A percentile compares a stretch with the other conserved stretches of the same genome.
These are phyloP conservation scores for Lasioglossum lativentre DNA, from an alignment of 2,888 invertebrate genomes.

Conservation along the genomic window DNA sequence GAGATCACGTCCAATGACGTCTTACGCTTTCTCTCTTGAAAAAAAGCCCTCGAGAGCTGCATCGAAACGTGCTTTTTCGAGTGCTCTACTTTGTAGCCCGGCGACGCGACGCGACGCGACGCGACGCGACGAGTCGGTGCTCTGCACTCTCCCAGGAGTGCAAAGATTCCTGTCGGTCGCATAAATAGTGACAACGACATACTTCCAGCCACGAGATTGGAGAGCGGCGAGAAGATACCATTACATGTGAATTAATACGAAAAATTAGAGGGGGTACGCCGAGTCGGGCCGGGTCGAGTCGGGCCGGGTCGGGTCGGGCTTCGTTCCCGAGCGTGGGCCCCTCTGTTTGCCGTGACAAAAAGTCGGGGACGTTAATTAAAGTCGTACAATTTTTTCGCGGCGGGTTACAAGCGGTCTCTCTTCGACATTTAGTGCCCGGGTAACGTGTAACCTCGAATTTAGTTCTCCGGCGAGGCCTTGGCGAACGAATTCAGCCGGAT, in stretches of 20 bases:
- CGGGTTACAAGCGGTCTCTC: constrained; percentile 36
- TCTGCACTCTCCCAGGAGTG: constrained; percentile 1
- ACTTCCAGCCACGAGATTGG: constrained; percentile 17
- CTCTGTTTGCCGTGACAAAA: constrained; percentile 41
- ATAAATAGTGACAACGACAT: constrained; percentile 49
- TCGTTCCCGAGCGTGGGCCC: constrained; percentile 12
- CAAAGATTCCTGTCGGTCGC: constrained; percentile 26
- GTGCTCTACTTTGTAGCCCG: constrained; percentile 31
- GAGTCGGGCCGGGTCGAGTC: too few relatives aligned
- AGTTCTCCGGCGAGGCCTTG: constrained; percentile 17
- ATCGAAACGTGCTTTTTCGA: constrained; percentile 42
- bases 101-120: not conserved
- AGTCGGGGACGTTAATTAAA: constrained; percentile 59
- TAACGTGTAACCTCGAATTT: constrained; percentile 24
- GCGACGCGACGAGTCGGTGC: not conserved
- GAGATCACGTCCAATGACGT: constrained; percentile 28
- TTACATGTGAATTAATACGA: constrained; percentile 58
- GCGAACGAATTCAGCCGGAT: not conserved
- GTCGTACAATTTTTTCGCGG: constrained; percentile 52
- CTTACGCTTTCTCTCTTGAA: constrained; percentile 18
- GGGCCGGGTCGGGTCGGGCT: not conserved
- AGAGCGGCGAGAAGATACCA: constrained; percentile 36
- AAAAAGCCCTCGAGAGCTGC: constrained; percentile 25
- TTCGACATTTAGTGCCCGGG: constrained; percentile 45
- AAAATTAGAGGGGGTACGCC: constrained; percentile 48